Percentiles rank a stretch among this genome's conserved stretches.
Evolutionary conservation across 2,888 invertebrate species (phyloP).

Genomic region (Poecilus cupreus): DNA sequence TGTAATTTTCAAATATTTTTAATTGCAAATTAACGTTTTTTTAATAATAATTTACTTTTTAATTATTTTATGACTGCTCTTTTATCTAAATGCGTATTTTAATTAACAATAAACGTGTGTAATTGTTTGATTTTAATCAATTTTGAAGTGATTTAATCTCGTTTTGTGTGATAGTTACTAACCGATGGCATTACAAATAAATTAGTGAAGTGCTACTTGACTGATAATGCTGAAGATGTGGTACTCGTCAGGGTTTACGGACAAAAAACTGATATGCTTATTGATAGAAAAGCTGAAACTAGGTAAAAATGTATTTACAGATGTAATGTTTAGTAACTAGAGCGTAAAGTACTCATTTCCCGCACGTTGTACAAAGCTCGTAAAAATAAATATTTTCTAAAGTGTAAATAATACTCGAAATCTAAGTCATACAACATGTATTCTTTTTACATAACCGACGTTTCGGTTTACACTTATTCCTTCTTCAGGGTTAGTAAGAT

Average conservation of each 20-base stretch:
- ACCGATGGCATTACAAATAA: conserved; percentile 97
- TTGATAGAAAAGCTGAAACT: conserved; percentile 90
- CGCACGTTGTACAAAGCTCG: too few relatives aligned
- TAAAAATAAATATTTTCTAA: too few relatives aligned
- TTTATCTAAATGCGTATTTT: not conserved
- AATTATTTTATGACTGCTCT: not conserved
- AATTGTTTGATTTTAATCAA: not conserved
- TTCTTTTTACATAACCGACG: too few relatives aligned
- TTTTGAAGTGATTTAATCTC: too few relatives aligned
- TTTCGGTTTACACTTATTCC: too few relatives aligned
- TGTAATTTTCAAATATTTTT: not conserved
- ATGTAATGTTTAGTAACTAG: too few relatives aligned
- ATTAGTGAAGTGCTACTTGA: conserved; percentile 82
- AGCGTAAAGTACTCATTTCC: too few relatives aligned
- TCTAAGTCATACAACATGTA: too few relatives aligned
- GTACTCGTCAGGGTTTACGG: conserved; percentile 94
- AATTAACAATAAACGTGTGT: not conserved
- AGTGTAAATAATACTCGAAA: too few relatives aligned
- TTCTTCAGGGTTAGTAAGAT: too few relatives aligned
- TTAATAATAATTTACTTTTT: conserved; percentile 18
- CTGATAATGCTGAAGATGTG: conserved; percentile 77
- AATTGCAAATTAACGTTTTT: not conserved
- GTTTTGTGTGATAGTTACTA: conserved; percentile 81
- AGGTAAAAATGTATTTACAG: conserved; percentile 73
- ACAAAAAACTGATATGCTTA: conserved; percentile 92